A percentile compares a stretch with the other conserved stretches of the same genome.
Conservation (phyloP, 2,797 vertebrate genomes). For the Typhlichthys subterraneus region DNA sequence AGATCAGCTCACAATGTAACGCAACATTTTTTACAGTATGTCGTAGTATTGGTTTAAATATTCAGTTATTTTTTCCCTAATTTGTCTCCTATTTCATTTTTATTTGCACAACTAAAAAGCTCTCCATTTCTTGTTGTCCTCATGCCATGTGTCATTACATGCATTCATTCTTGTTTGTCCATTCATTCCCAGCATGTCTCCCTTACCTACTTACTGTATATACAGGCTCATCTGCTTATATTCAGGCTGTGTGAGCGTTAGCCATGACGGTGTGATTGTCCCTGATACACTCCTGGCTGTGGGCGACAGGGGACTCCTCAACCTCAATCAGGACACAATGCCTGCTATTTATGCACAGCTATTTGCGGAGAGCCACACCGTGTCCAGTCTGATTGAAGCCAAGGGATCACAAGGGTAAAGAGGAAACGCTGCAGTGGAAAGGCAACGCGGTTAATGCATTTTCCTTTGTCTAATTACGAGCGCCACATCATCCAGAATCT, state of each 20-base stretch:
- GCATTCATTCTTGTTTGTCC: background rate
- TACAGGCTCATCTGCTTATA: too few species aligned
- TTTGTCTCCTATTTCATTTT: conserved; percentile 23
- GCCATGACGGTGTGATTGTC: conserved; percentile 53
- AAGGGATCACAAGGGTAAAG: conserved; percentile 16
- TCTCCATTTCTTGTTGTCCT: conserved; percentile 13
- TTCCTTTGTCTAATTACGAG: conserved; percentile 1
- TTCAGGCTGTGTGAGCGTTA: conserved; percentile 26
- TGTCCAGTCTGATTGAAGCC: conserved; percentile 18
- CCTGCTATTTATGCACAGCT: conserved; percentile 53
- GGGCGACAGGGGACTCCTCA: conserved; percentile 55
- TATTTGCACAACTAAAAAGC: background rate
- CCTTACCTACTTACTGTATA: conserved; percentile 13
- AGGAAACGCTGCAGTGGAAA: conserved; percentile 8
- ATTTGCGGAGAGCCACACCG: conserved; percentile 11
- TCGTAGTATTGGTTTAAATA: conserved; percentile 2
- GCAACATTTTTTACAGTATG: too few species aligned
- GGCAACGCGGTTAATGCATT: conserved; percentile 7
- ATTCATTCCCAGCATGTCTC: conserved; percentile 7
- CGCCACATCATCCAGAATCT: background rate
- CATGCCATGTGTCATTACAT: too few species aligned
- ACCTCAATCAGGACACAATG: conserved; percentile 52
- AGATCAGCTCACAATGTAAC: too few species aligned
- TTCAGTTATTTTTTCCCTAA: conserved; percentile 42
- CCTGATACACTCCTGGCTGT: conserved; percentile 65